Conservation (phyloP, 2,113 vertebrate species). For the Heliornis fulica region DNA sequence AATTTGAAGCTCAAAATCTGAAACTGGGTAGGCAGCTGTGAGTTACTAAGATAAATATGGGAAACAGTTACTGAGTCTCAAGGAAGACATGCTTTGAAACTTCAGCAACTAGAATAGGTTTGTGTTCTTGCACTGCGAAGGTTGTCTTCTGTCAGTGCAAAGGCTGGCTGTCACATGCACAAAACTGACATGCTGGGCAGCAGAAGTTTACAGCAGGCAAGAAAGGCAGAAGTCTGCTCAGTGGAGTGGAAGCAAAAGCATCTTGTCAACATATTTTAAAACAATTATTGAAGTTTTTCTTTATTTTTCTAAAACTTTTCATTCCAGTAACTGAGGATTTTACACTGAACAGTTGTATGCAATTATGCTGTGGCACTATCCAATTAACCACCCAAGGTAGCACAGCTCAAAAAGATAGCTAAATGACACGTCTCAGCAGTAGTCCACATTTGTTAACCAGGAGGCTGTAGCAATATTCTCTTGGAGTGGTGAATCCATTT, state of each 20-base stretch:
- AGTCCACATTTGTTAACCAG: not conserved
- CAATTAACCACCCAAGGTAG: constrained; percentile 45
- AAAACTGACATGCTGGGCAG: not conserved
- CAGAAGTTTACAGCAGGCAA: not conserved
- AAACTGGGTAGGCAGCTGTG: not conserved
- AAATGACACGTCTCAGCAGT: not conserved
- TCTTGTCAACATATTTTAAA: not conserved
- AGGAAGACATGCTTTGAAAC: not conserved
- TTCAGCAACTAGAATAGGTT: not conserved
- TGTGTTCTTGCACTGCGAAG: not conserved
- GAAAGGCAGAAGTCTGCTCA: not conserved
- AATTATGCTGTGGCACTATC: not conserved
- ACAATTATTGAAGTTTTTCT: not conserved
- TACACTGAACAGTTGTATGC: not conserved
- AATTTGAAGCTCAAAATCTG: not conserved
- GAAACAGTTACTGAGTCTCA: not conserved
- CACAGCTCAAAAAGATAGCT: not conserved
- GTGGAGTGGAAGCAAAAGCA: not conserved
- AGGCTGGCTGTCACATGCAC: not conserved
- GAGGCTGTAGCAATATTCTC: not conserved
- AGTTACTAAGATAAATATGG: not conserved
- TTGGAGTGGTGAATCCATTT: not conserved
- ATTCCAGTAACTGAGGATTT: not conserved
- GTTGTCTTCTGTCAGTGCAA: not conserved
- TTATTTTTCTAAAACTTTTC: not conserved